phyloP scores from a whole-genome alignment of 64 coral and sea anemone species.

The Porites lutea region DNA sequence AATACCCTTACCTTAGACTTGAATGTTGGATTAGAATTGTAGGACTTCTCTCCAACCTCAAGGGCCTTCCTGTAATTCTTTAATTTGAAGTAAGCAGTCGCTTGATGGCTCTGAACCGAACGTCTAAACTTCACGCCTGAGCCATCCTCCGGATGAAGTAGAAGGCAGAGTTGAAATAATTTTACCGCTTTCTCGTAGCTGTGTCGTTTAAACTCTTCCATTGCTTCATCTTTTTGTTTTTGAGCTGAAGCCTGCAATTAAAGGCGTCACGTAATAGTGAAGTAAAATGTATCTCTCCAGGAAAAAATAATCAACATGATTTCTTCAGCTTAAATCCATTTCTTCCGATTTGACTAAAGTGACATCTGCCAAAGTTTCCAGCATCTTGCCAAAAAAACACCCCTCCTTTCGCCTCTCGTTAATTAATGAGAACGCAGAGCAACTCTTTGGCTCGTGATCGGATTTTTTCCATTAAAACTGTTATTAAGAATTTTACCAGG shows the following conservation, averaged over 20 bases:
- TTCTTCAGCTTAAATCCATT: too few relatives aligned
- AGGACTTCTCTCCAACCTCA: constrained; percentile 45
- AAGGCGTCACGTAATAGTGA: too few relatives aligned
- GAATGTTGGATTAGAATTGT: constrained; percentile 4
- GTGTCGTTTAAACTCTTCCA: not conserved
- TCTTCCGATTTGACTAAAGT: too few relatives aligned
- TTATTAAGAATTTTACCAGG: too few relatives aligned
- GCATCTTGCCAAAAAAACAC: too few relatives aligned
- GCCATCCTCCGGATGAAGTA: not conserved
- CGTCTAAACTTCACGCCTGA: not conserved
- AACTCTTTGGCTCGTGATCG: too few relatives aligned
- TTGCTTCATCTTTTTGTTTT: not conserved
- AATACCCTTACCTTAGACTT: not conserved
- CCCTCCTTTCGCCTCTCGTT: too few relatives aligned
- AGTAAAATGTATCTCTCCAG: too few relatives aligned
- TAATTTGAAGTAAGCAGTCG: constrained; percentile 31
- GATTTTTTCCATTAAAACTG: too few relatives aligned
- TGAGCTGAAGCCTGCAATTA: not conserved
- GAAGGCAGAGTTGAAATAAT: not conserved
- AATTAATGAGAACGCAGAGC: too few relatives aligned
- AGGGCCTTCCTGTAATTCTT: constrained; percentile 40
- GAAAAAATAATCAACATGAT: too few relatives aligned
- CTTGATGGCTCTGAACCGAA: constrained; percentile 16
- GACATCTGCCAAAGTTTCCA: too few relatives aligned
- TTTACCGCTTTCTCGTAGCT: not conserved